These are phyloP conservation scores for Hypena proboscidalis DNA, from an alignment of 2,888 invertebrate species.

Conservation along the genomic window DNA sequence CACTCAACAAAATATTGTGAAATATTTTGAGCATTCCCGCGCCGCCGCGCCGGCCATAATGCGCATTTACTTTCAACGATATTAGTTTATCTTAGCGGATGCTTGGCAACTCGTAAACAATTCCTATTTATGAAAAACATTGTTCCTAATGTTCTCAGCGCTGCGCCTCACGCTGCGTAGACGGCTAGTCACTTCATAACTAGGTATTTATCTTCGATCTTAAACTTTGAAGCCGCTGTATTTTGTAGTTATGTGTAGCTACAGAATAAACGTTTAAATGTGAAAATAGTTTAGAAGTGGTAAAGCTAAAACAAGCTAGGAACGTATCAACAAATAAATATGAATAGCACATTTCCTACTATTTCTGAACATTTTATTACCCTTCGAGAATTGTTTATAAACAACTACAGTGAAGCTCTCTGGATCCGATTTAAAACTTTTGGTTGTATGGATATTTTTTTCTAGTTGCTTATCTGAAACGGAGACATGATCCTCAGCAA, in stretches of 20 bases:
- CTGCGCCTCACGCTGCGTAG: constrained; percentile 1
- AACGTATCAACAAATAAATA: no score
- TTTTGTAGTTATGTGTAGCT: not conserved
- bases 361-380: no score
- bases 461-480: no score
- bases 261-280: not conserved
- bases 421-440: no score
- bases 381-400: no score
- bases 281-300: not conserved
- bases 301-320: no score
- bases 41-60: constrained; percentile 47
- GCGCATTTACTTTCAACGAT: constrained; percentile 55
- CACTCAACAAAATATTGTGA: constrained; percentile 68
- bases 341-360: no score
- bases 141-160: constrained; percentile 6
- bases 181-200: not conserved
- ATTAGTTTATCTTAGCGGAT: constrained; percentile 37
- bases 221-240: not conserved
- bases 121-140: constrained; percentile 20
- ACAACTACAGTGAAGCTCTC: no score
- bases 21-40: constrained; percentile 60
- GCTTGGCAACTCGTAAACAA: constrained; percentile 21
- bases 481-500: no score
- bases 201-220: not conserved
- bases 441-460: no score